Base-by-base conservation (phyloP, 2,113 vertebrate species). In the Macquaria australasica region DNA sequence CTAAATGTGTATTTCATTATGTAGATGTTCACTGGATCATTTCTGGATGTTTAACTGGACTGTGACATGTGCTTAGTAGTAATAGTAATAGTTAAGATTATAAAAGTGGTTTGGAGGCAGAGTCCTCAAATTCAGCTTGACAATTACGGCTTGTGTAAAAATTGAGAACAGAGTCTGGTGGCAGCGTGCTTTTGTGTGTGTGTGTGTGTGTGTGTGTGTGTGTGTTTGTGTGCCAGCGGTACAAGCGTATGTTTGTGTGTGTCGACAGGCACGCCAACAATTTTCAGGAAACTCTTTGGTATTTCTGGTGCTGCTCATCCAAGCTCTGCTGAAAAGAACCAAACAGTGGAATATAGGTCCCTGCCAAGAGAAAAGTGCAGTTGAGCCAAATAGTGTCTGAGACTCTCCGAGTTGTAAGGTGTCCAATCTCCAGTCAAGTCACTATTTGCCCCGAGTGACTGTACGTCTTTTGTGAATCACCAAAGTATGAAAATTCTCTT, bases 291-390 rank as follows among this genome's bases (percentile, higher is more conserved):
- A 94, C 75, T 80, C 87, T 84, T 83, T 83, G 90, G 85, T 93
- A 93, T 94, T 94, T 92, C 85, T 91, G 89, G 84, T 89, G 63
- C 85, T 91, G 79, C 82, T 93, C 85, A 87, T 95, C 91, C 89
- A 90, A 92, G 81, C 28, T 58, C 87, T 79, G 76, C 93, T 94
- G 86, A 89, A 92, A 90, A 89, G 82, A 94, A 89, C 68, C 88
- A 90, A 93, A 91, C 74, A 82, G 87, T 89, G 86, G 87, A 93
- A 88, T 92, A 93, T 70, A 88, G 89, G 77, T 64, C 56, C 50
- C 84, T 92, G 94, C 93, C 93, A 94, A 90, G 87, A 88, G 79
- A 90, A 92, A 88, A 91, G 83, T 83, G 63, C 73, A 88, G 59
- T 83, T 31, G 88, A 90, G 90, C 89, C 91, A 93, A 88, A 90